Percentiles rank a stretch among this genome's conserved stretches.
Evolutionary conservation across 2,797 vertebrate genomes (phyloP).

Genomic region (Phoebastria nigripes): DNA sequence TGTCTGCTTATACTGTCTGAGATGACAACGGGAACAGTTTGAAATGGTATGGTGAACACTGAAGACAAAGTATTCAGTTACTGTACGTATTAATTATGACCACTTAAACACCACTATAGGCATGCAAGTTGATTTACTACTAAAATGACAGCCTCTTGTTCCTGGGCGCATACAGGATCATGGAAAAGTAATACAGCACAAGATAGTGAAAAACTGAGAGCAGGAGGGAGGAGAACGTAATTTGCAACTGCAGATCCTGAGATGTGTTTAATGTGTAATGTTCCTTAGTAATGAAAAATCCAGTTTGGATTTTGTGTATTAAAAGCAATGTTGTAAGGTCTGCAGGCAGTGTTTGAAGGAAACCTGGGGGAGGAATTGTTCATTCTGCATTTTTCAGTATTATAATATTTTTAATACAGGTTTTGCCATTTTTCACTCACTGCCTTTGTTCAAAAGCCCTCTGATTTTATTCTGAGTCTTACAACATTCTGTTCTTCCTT

Average conservation of each 20-base stretch:
- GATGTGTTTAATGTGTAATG: not conserved
- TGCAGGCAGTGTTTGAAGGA: not conserved
- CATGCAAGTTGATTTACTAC: not conserved
- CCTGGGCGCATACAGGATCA: not conserved
- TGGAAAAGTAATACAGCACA: not conserved
- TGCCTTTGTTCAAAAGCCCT: not conserved
- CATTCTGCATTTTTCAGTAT: not conserved
- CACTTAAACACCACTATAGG: not conserved
- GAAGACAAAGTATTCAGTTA: not conserved
- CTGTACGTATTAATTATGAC: not conserved
- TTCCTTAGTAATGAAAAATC: not conserved
- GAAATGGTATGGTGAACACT: not conserved
- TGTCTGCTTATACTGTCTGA: not conserved
- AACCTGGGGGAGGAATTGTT: not conserved
- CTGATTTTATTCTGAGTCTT: not conserved
- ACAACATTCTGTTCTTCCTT: not conserved
- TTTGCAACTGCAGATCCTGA: not conserved
- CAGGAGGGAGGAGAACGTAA: not conserved
- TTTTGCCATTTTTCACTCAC: not conserved
- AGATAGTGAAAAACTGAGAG: not conserved
- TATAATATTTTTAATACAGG: not conserved
- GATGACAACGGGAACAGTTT: not conserved
- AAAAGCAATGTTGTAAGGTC: not conserved
- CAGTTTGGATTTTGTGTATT: not conserved
- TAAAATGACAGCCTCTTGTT: not conserved